A percentile compares a stretch with the other conserved stretches of the same genome.
phyloP scores from a whole-genome alignment of 2,888 invertebrate species.

The Drosophila macrospina region DNA sequence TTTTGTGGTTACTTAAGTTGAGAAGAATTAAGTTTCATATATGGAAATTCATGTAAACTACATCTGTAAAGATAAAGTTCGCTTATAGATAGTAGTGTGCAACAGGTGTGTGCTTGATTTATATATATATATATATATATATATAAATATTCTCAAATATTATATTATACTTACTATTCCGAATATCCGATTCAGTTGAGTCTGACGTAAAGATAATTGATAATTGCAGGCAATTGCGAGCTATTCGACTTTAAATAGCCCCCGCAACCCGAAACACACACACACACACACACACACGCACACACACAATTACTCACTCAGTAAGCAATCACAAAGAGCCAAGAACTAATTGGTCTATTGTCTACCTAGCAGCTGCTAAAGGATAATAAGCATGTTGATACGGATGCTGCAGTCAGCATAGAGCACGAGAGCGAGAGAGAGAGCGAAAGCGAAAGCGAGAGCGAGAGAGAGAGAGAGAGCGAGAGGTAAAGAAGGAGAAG shows the following conservation, averaged over 20 bases:
- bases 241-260: conserved; percentile 4
- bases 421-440: neutral
- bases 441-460: neutral
- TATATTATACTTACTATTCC: neutral
- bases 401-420: conserved; percentile 31
- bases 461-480: neutral
- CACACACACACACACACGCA: neutral
- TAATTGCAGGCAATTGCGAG: conserved; percentile 16
- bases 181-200: neutral
- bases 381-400: conserved; percentile 48
- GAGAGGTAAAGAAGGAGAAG: conserved; percentile 1
- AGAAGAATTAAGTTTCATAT: neutral
- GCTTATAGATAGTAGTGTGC: neutral
- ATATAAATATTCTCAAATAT: neutral
- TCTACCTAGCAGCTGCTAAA: conserved; percentile 48
- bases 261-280: neutral
- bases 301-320: conserved; percentile 2
- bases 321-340: conserved; percentile 22
- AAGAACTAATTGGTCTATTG: conserved; percentile 44
- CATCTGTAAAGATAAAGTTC: neutral
- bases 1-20: neutral
- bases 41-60: neutral
- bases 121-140: neutral
- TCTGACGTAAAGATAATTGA: conserved; percentile 3
- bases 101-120: neutral